Conservation (phyloP, 2,113 vertebrate species). For the Phrynosoma platyrhinos region DNA sequence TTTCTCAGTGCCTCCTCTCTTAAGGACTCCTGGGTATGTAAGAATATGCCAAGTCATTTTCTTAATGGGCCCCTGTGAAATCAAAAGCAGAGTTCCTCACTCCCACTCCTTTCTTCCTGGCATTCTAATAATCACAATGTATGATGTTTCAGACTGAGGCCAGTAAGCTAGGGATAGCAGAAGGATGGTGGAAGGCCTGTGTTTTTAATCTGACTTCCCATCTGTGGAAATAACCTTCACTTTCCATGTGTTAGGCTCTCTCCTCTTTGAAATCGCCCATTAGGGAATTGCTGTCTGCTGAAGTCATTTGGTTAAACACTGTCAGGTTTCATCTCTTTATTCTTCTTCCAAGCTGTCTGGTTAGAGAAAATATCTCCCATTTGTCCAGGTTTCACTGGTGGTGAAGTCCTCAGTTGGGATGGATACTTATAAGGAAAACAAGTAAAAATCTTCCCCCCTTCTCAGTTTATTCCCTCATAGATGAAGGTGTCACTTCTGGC, state of each 20-base stretch:
- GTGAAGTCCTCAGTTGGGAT: background rate
- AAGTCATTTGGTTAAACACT: slow-evolving; percentile 19
- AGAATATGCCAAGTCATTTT: slow-evolving; percentile 58
- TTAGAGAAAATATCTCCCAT: slow-evolving; percentile 16
- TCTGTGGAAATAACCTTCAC: slow-evolving; percentile 32
- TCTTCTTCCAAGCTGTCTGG: slow-evolving; percentile 31
- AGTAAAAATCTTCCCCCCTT: background rate
- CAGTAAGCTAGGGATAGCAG: background rate
- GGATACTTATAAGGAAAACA: background rate
- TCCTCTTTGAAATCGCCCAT: background rate
- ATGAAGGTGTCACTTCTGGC: background rate
- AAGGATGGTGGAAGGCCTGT: background rate
- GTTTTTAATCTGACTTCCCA: slow-evolving; percentile 34
- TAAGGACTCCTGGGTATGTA: slow-evolving; percentile 60
- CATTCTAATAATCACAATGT: slow-evolving; percentile 38
- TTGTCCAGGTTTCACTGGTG: background rate
- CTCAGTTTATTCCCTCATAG: background rate
- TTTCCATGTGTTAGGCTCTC: background rate
- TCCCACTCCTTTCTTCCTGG: background rate
- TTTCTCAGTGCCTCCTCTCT: background rate
- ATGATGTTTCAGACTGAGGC: background rate
- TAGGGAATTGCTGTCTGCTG: slow-evolving; percentile 13
- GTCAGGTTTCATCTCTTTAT: slow-evolving; percentile 26
- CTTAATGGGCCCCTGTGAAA: slow-evolving; percentile 53
- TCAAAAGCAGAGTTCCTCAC: slow-evolving; percentile 39